phyloP scores from a whole-genome alignment of 2,113 vertebrate species.

The Struthio camelus region DNA sequence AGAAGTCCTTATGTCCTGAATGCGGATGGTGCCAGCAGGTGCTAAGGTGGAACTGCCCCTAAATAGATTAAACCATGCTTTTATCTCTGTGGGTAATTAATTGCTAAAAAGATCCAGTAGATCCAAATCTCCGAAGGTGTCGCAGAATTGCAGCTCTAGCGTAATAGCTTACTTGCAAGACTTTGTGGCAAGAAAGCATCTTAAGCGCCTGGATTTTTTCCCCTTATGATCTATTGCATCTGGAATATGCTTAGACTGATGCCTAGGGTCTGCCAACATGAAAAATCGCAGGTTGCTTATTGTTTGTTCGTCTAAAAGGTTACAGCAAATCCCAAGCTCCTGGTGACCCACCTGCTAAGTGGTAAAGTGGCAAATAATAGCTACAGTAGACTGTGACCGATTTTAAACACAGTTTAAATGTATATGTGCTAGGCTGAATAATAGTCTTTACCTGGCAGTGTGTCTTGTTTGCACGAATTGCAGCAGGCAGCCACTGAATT shows the following conservation, averaged over 20 bases:
- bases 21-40: background rate
- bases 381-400: fast-evolving
- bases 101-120: background rate
- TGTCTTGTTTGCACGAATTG: background rate
- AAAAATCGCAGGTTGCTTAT: background rate
- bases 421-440: background rate
- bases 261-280: background rate
- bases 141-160: background rate
- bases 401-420: background rate
- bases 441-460: background rate
- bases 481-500: background rate
- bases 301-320: background rate
- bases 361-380: background rate
- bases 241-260: background rate
- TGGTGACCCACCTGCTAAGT: background rate
- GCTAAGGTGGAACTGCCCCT: background rate
- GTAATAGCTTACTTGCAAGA: fast-evolving
- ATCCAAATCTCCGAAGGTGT: background rate
- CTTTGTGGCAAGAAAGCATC: fast-evolving
- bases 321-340: background rate
- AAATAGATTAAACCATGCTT: background rate
- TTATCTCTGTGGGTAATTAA: background rate
- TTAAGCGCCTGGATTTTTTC: fast-evolving
- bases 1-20: background rate
- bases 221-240: background rate